These are phyloP conservation scores for Meleagris gallopavo DNA, from an alignment of 2,113 vertebrate genomes.

Conservation along the genomic window DNA sequence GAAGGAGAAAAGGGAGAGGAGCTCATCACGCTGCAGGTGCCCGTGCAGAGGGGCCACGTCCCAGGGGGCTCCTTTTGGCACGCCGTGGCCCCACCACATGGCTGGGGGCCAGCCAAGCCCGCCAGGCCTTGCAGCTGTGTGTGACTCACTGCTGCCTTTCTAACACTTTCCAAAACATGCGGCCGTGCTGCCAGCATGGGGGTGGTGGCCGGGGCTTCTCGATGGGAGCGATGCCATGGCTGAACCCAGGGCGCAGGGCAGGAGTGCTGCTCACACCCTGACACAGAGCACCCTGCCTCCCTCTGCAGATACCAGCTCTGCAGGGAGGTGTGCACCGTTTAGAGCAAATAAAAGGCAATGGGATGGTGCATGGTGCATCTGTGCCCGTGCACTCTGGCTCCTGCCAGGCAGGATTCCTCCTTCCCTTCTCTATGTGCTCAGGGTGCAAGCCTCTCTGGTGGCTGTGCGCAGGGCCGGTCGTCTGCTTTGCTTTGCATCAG, in stretches of 20 bases:
- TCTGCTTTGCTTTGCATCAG: background rate
- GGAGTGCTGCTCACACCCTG: background rate
- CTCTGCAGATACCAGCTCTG: background rate
- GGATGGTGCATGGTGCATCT: rapidly evolving
- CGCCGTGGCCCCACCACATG: background rate
- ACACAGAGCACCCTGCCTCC: background rate
- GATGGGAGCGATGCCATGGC: background rate
- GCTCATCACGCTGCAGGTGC: rapidly evolving
- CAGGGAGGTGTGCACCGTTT: rapidly evolving
- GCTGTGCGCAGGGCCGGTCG: background rate
- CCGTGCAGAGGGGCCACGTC: background rate
- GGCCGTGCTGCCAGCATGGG: background rate
- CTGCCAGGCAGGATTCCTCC: background rate
- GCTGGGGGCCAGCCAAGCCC: background rate
- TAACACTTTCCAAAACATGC: constrained; percentile 30
- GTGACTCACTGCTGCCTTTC: constrained; percentile 68
- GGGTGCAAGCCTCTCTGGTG: background rate
- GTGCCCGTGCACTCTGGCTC: background rate
- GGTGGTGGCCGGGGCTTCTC: rapidly evolving
- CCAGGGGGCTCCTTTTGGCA: background rate
- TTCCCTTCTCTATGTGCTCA: background rate
- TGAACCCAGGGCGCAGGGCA: background rate
- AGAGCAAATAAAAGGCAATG: background rate
- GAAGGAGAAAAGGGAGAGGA: background rate
- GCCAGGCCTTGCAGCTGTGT: constrained; percentile 46